These are phyloP conservation scores for Athalia cordata DNA, from an alignment of 2,888 invertebrate species.

Conservation along the genomic window DNA sequence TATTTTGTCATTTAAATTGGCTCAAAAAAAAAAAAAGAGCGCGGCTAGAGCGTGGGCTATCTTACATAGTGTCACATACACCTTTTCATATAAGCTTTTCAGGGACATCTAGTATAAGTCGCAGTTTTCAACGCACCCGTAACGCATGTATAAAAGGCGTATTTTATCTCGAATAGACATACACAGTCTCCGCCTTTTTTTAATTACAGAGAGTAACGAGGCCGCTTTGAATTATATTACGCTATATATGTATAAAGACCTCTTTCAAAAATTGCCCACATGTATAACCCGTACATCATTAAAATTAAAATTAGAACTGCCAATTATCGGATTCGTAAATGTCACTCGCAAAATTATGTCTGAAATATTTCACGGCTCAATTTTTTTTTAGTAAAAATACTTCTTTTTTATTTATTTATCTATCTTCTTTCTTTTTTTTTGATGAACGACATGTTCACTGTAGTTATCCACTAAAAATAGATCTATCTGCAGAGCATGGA, in stretches of 20 bases:
- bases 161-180: conserved; percentile 13
- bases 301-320: not conserved
- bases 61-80: not conserved
- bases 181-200: conserved; percentile 11
- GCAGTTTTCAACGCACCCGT: not conserved
- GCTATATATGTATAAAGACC: not conserved
- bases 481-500: too few species aligned
- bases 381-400: too few species aligned
- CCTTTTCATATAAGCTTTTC: conserved; percentile 13
- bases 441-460: too few species aligned
- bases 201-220: conserved; percentile 32
- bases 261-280: not conserved
- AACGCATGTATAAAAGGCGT: not conserved
- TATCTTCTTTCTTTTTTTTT: too few species aligned
- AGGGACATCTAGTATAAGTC: not conserved
- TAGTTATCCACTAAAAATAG: too few species aligned
- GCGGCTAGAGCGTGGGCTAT: not conserved
- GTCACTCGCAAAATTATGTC: too few species aligned
- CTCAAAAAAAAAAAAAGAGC: not conserved
- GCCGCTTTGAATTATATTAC: not conserved
- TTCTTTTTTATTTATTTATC: too few species aligned
- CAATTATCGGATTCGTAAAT: too few species aligned
- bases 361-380: too few species aligned
- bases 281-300: not conserved
- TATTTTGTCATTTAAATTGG: conserved; percentile 30